Conservation (phyloP, 2,113 vertebrate species). For the Festucalex cinctus region DNA sequence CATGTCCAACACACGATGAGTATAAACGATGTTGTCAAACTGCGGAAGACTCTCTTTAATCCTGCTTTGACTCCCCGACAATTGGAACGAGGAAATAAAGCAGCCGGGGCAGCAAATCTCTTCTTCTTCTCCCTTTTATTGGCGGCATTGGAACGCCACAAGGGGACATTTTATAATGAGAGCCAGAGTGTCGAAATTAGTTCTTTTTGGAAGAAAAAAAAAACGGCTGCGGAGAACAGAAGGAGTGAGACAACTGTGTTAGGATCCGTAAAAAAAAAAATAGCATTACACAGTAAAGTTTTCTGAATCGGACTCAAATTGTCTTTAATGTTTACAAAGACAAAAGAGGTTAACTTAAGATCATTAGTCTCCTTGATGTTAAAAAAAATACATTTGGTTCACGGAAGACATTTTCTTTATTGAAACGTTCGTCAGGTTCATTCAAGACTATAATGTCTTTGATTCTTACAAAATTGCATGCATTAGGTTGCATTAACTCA, state of each 20-base stretch:
- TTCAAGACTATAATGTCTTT: background rate
- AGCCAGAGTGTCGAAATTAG: slow-evolving; percentile 25
- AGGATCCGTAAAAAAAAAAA: background rate
- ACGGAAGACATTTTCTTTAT: background rate
- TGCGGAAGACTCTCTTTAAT: slow-evolving; percentile 21
- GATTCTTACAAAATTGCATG: too few relatives aligned
- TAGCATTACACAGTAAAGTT: background rate
- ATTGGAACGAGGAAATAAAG: background rate
- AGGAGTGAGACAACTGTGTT: background rate
- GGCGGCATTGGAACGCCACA: slow-evolving; percentile 22
- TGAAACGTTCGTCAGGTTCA: background rate
- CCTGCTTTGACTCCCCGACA: slow-evolving; percentile 14
- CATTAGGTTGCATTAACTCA: too few relatives aligned
- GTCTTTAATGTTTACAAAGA: background rate
- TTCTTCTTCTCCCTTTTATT: slow-evolving; percentile 24
- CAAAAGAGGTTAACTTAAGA: background rate
- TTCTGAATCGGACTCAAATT: background rate
- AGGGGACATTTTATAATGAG: slow-evolving; percentile 28
- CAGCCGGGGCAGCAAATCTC: slow-evolving; percentile 20
- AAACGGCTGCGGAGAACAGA: background rate
- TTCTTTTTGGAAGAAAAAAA: background rate
- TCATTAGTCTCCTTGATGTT: background rate
- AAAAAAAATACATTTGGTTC: background rate
- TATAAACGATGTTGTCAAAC: slow-evolving; percentile 15
- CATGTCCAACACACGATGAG: background rate